Percentiles rank a stretch among this genome's conserved stretches.
phyloP scores from a whole-genome alignment of 2,888 invertebrate genomes.

The Hipparchia sbordonii region DNA sequence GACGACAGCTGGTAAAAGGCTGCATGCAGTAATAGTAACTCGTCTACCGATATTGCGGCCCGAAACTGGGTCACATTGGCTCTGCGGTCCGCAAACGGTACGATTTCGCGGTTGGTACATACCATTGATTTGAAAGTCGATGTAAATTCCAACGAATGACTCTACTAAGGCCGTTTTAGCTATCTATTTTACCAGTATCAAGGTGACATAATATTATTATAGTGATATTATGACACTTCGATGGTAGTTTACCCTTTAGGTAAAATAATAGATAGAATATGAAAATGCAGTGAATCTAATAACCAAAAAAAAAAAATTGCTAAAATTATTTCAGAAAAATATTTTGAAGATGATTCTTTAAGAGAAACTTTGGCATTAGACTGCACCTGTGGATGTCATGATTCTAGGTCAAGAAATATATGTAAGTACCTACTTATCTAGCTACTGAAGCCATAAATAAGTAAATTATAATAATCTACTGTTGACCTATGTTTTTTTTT shows the following conservation, averaged over 20 bases:
- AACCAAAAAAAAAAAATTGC: too few species aligned
- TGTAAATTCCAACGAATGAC: conserved; percentile 20
- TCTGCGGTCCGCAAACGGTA: conserved; percentile 56
- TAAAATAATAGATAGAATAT: too few species aligned
- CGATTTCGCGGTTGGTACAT: conserved; percentile 51
- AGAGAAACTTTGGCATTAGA: not conserved
- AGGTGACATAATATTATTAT: not conserved
- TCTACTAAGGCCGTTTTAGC: not conserved
- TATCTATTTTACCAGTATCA: not conserved
- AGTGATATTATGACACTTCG: not conserved
- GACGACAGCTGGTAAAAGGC: conserved; percentile 40
- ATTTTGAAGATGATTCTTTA: conserved; percentile 4
- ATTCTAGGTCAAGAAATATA: conserved; percentile 12
- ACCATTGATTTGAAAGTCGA: conserved; percentile 30
- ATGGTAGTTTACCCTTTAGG: too few species aligned
- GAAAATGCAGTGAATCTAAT: too few species aligned
- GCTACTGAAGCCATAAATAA: not conserved
- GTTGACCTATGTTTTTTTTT: too few species aligned
- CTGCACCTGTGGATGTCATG: not conserved
- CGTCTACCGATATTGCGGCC: conserved; percentile 54
- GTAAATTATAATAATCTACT: not conserved
- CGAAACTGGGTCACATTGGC: conserved; percentile 69
- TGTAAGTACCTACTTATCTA: too few species aligned
- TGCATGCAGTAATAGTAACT: conserved; percentile 52
- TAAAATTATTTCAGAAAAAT: too few species aligned